Percentiles rank a stretch among this genome's conserved stretches.
phyloP scores from a whole-genome alignment of 2,888 invertebrate species.

The Drosophila suboccidentalis region DNA sequence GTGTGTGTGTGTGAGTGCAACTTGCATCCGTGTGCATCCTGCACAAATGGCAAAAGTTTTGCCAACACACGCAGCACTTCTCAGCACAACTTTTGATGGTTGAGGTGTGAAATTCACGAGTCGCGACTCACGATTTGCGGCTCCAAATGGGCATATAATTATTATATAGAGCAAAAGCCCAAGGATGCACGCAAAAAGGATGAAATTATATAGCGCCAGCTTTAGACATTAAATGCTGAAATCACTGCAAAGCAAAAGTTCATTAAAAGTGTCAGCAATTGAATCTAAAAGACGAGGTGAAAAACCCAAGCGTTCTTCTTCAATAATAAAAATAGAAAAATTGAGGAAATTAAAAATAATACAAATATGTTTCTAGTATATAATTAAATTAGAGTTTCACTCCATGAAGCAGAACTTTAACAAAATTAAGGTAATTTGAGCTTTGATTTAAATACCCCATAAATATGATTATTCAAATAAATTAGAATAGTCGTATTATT shows the following conservation, averaged over 20 bases:
- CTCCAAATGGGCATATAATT: conserved; percentile 73
- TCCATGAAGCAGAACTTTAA: no score
- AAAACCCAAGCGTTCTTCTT: not conserved
- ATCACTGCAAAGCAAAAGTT: conserved; percentile 8
- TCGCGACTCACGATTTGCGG: conserved; percentile 47
- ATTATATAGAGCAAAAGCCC: conserved; percentile 38
- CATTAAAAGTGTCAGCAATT: conserved; percentile 8
- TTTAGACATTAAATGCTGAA: conserved; percentile 8
- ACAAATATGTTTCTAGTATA: no score
- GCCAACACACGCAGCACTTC: conserved; percentile 59
- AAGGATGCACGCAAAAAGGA: conserved; percentile 12
- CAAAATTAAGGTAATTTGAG: no score
- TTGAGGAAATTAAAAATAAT: no score
- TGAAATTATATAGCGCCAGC: conserved; percentile 21
- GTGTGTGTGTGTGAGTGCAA: conserved; percentile 24
- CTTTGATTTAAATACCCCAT: no score
- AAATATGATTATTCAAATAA: no score
- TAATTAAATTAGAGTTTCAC: no score
- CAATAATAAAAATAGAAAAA: no score
- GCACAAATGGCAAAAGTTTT: conserved; percentile 62
- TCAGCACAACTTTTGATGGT: conserved; percentile 57
- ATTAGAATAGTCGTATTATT: no score
- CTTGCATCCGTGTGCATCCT: conserved; percentile 61
- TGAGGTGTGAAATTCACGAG: conserved; percentile 71
- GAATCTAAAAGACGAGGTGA: not conserved